These are phyloP conservation scores for Bostrychus sinensis DNA, from an alignment of 2,113 vertebrate species.

Conservation along the genomic window DNA sequence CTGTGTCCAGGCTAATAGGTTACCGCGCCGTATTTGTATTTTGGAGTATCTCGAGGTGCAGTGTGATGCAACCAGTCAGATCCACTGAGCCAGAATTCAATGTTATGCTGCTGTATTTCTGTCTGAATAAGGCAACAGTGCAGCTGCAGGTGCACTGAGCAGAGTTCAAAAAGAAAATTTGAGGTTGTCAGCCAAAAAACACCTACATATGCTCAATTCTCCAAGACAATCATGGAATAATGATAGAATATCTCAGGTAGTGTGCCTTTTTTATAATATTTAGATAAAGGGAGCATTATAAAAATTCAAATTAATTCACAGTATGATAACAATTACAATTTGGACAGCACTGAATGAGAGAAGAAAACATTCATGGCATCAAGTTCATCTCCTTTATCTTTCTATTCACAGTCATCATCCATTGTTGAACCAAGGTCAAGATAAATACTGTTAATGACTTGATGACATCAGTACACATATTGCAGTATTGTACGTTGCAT, in stretches of 20 bases:
- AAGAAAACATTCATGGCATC: too few relatives aligned
- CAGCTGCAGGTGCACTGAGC: slow-evolving; percentile 21
- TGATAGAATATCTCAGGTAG: background rate
- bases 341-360: background rate
- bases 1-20: slow-evolving; percentile 26
- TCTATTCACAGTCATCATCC: too few relatives aligned
- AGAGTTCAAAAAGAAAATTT: background rate
- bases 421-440: too few relatives aligned
- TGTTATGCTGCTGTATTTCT: slow-evolving; percentile 17
- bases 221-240: background rate
- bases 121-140: slow-evolving; percentile 13
- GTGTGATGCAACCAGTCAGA: slow-evolving; percentile 35
- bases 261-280: too few relatives aligned
- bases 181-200: background rate
- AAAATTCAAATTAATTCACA: too few relatives aligned
- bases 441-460: too few relatives aligned
- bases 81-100: slow-evolving; percentile 30
- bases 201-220: slow-evolving; percentile 3
- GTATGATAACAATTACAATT: background rate
- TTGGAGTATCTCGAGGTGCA: background rate
- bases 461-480: too few relatives aligned
- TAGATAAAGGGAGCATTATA: too few relatives aligned
- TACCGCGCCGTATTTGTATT: slow-evolving; percentile 34
- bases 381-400: too few relatives aligned
- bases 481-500: too few relatives aligned